Percentiles rank a stretch among this genome's conserved stretches.
These are phyloP conservation scores for Drosophila bocqueti DNA, from an alignment of 1,140 invertebrate genomes.

Conservation along the genomic window DNA sequence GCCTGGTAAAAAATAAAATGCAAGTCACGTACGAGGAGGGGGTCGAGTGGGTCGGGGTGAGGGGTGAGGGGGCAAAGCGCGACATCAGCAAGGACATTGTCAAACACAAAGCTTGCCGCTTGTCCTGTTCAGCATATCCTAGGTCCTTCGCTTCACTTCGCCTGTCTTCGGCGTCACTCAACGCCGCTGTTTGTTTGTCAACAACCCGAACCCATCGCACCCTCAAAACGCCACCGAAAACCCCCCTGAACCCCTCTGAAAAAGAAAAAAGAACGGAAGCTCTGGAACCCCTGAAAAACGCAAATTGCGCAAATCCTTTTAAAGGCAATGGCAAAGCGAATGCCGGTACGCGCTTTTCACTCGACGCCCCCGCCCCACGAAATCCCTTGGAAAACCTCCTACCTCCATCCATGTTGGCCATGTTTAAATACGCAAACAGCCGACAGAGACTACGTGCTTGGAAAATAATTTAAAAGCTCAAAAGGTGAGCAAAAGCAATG, in stretches of 20 bases:
- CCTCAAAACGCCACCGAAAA: constrained; percentile 10
- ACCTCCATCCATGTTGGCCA: constrained; percentile 32
- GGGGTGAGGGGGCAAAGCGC: constrained; percentile 28
- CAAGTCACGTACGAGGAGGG: constrained; percentile 70
- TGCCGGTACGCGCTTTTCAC: constrained; percentile 62
- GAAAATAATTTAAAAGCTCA: constrained; percentile 85
- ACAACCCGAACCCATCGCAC: constrained; percentile 57
- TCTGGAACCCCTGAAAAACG: constrained; percentile 37
- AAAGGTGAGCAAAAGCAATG: constrained; percentile 83
- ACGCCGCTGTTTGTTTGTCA: constrained; percentile 78
- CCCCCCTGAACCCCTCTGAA: constrained; percentile 2
- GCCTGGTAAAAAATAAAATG: constrained; percentile 67
- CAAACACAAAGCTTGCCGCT: constrained; percentile 71
- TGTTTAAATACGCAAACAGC: constrained; percentile 83
- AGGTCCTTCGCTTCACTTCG: constrained; percentile 55
- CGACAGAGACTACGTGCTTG: constrained; percentile 81
- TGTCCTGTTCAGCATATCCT: constrained; percentile 45
- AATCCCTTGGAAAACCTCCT: constrained; percentile 1
- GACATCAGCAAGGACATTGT: constrained; percentile 80
- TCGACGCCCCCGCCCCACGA: constrained; percentile 7
- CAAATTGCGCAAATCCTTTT: constrained; percentile 82
- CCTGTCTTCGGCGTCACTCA: constrained; percentile 79
- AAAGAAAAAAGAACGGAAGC: constrained; percentile 13
- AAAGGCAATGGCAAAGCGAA: constrained; percentile 64
- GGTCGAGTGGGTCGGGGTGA: neutral